phyloP scores from a whole-genome alignment of 2,888 invertebrate species.

The Enchytraeus crypticus region DNA sequence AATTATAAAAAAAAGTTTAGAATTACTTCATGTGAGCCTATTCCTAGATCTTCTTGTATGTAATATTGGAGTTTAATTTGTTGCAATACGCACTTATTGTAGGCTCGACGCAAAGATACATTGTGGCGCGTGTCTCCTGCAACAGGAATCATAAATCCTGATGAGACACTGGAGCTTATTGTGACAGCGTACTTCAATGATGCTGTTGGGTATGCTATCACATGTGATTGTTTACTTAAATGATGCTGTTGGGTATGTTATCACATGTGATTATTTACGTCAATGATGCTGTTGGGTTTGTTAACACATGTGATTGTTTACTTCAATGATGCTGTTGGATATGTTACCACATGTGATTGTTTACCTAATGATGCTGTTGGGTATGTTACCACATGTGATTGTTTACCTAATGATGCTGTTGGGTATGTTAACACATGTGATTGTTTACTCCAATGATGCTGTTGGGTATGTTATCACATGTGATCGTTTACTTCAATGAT shows the following conservation, averaged over 20 bases:
- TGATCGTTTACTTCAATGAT: no score
- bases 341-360: not conserved
- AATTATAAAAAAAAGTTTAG: no score
- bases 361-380: not conserved
- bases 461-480: not conserved
- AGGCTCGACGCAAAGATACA: slow-evolving; percentile 39
- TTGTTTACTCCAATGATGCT: not conserved
- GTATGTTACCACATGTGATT: not conserved
- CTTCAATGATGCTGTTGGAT: not conserved
- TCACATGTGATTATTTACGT: not conserved
- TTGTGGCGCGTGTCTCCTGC: slow-evolving; percentile 43
- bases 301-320: not conserved
- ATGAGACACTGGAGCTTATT: slow-evolving; percentile 36
- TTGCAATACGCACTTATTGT: no score
- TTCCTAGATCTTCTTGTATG: no score
- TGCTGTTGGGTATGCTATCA: slow-evolving; percentile 37
- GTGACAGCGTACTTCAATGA: slow-evolving; percentile 45
- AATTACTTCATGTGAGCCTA: no score
- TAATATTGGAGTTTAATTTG: no score
- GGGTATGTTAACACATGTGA: not conserved
- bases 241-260: not conserved
- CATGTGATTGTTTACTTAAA: not conserved
- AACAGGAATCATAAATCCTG: slow-evolving; percentile 43
- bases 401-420: not conserved
- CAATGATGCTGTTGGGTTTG: no score